A percentile compares a stretch with the other conserved stretches of the same genome.
Conservation (phyloP, 2,888 invertebrate genomes). For the Noctua janthina region DNA sequence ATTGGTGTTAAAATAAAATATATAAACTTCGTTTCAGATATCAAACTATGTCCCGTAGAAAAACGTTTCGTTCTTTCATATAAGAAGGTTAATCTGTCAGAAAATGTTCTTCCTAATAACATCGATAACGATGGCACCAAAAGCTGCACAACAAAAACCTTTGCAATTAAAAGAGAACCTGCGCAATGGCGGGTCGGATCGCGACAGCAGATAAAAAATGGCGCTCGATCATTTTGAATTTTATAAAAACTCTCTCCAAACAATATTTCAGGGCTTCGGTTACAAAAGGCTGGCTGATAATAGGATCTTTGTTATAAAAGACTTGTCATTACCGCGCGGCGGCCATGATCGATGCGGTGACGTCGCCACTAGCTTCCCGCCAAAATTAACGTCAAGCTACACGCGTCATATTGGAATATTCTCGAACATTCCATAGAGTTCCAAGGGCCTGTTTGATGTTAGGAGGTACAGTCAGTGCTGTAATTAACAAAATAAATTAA, state of each 20-base stretch:
- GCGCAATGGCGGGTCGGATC: slow-evolving; percentile 18
- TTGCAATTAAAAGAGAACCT: slow-evolving; percentile 37
- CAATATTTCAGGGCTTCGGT: slow-evolving; percentile 57
- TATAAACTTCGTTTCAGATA: background rate
- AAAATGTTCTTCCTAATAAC: background rate
- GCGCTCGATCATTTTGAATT: slow-evolving; percentile 57
- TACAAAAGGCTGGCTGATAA: slow-evolving; percentile 64
- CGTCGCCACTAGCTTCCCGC: slow-evolving; percentile 38
- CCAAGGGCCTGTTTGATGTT: background rate
- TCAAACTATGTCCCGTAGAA: background rate
- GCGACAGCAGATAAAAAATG: slow-evolving; percentile 45
- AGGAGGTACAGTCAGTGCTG: background rate
- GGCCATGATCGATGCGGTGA: slow-evolving; percentile 60
- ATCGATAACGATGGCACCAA: slow-evolving; percentile 10
- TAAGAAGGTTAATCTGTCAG: background rate
- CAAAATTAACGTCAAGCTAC: slow-evolving; percentile 40
- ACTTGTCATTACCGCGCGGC: slow-evolving; percentile 61
- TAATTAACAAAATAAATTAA: background rate
- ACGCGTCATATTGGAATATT: slow-evolving; percentile 7
- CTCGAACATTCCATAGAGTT: slow-evolving; percentile 13
- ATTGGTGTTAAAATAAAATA: background rate
- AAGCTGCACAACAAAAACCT: slow-evolving; percentile 20
- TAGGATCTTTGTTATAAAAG: slow-evolving; percentile 63
- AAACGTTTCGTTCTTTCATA: background rate
- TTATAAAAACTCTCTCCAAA: slow-evolving; percentile 52